phyloP scores from a whole-genome alignment of 2,888 invertebrate genomes.

The Leptopilina myrica region DNA sequence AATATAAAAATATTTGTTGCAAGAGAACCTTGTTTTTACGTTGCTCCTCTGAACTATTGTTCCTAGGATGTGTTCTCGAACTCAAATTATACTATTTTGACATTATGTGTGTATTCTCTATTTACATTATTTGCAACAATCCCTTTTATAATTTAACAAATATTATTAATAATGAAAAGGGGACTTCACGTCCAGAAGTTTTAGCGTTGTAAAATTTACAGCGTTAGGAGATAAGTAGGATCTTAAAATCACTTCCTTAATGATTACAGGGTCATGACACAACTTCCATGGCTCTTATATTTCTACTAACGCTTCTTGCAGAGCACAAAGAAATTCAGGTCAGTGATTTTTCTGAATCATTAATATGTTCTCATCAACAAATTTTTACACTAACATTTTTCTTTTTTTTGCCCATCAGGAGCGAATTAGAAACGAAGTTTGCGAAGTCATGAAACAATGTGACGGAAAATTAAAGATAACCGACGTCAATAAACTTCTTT shows the following conservation, averaged over 20 bases:
- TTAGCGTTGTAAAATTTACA: no score
- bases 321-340: constrained; percentile 74
- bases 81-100: no score
- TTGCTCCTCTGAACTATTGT: no score
- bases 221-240: constrained; percentile 49
- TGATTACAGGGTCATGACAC: constrained; percentile 81
- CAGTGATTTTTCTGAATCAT: constrained; percentile 37
- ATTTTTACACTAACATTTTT: neutral
- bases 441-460: constrained; percentile 45
- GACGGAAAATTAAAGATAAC: constrained; percentile 46
- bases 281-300: constrained; percentile 78
- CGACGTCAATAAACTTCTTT: constrained; percentile 46
- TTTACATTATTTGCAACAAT: no score
- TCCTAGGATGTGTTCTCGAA: no score
- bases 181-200: no score
- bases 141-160: no score
- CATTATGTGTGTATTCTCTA: no score
- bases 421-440: constrained; percentile 46
- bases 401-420: constrained; percentile 38
- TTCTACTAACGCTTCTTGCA: constrained; percentile 78
- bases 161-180: no score
- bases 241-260: no score
- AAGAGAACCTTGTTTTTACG: no score
- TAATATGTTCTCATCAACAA: neutral
- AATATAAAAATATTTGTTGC: no score